Base-by-base conservation (phyloP, 35 echinoderm and acorn worm species). In the Patiria miniata region DNA sequence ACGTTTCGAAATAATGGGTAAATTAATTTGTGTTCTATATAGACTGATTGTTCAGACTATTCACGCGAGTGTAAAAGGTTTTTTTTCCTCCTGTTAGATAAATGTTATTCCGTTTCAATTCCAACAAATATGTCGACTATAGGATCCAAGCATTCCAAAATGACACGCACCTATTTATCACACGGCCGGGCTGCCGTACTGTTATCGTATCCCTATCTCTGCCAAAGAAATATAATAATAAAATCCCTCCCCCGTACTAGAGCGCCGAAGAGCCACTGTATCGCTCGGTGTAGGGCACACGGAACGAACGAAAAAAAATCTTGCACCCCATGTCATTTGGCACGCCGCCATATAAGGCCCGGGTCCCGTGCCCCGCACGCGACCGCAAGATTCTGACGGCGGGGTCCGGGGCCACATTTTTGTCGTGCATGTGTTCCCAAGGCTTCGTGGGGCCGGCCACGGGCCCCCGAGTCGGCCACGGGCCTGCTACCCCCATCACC, bases 361-460 rank as follows among this genome's bases (percentile, higher is more conserved):
- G 65, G 65, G 65, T 23, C 21, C 3, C 9, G 65, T 73, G 30
- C 65, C 65, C 65, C 65, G 65, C 65, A 47, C 23, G 26, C 26
- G 26, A 34, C 23, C 65, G 26, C 7, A 26, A 60, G 34, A 34
- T 32, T 73, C 34, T 26, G 19, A 34, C 0, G 29, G 65, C 65
- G 34, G 34, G 65, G 65, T 18, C 65, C 65, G 29, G 29, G 65
- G 65, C 57, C 65, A 73, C 65, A 73, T 73, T 73, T 73, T 73
- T 73, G 65, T 73, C 65, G 26, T 73, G 65, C 65, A 36, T 73
- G 65, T 73, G 65, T 73, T 73, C 65, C 65, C 65, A 73, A 73
- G 65, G 65, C 65, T 73, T 32, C n/a, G n/a, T n/a, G 65, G 65
- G 26, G 65, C 65, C 65, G 34, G 65, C 10, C 65, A 34, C 34